Evolutionary conservation across 2,888 invertebrate genomes (phyloP).

Genomic region (Oscheius sp.): DNA sequence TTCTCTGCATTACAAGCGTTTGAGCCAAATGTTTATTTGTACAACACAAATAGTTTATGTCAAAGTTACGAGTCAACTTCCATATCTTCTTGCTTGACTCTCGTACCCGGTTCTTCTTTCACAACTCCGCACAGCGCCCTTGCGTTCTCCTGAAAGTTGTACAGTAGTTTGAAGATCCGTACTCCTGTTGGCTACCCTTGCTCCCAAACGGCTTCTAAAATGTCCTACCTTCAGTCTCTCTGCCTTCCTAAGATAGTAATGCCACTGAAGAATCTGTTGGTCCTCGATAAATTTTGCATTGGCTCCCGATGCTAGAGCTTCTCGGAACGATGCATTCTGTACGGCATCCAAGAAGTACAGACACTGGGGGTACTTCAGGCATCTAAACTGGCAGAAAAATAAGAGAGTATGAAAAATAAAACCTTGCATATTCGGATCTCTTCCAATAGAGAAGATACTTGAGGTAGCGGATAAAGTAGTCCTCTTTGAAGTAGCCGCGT

Average conservation of each 20-base stretch:
- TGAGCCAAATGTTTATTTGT: no score
- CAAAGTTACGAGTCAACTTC: no score
- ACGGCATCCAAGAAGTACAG: slow-evolving; percentile 93
- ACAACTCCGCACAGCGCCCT: no score
- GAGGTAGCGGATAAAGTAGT: slow-evolving; percentile 92
- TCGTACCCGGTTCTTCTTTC: no score
- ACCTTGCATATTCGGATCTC: slow-evolving; percentile 95
- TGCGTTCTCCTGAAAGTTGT: no score
- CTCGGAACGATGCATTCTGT: slow-evolving; percentile 95
- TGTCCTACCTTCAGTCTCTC: slow-evolving; percentile 73
- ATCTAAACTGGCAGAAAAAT: slow-evolving; percentile 15
- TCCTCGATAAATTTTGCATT: slow-evolving; percentile 96
- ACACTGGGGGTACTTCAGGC: slow-evolving; percentile 89
- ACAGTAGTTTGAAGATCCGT: no score
- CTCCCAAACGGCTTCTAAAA: no score
- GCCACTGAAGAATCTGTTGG: slow-evolving; percentile 96
- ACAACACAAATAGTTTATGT: no score
- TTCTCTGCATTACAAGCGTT: no score
- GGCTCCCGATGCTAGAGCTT: slow-evolving; percentile 77
- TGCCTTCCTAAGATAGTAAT: slow-evolving; percentile 93
- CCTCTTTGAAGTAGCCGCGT: slow-evolving; percentile 94
- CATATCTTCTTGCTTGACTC: no score
- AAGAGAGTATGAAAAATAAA: no score
- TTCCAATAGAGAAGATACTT: slow-evolving; percentile 97
- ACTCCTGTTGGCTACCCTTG: no score